Percentiles rank a stretch among this genome's conserved stretches.
Evolutionary conservation across 1,140 invertebrate genomes (phyloP).

Genomic region (Drosophila murphyi): DNA sequence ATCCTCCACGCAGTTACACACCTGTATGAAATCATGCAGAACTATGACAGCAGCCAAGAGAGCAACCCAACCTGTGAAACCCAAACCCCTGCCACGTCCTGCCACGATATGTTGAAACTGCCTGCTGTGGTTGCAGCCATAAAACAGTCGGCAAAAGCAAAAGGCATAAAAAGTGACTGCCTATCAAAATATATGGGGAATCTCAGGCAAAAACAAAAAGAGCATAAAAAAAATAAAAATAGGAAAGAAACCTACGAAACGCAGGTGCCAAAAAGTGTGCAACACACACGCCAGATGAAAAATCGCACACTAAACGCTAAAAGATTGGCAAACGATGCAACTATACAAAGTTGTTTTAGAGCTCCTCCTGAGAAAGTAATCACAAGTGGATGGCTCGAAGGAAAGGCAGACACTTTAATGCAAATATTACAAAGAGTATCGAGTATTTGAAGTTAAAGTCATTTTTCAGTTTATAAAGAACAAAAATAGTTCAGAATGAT

Average conservation of each 20-base stretch:
- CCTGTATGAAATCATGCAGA: conserved; percentile 76
- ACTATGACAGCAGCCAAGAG: conserved; percentile 62
- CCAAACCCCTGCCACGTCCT: not conserved
- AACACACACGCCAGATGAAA: conserved; percentile 64
- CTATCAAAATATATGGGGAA: conserved; percentile 72
- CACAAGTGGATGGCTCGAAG: not conserved
- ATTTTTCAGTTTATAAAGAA: too few species aligned
- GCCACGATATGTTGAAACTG: conserved; percentile 49
- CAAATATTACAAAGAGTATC: not conserved
- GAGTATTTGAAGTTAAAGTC: too few species aligned
- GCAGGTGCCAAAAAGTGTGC: conserved; percentile 77
- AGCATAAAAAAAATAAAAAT: not conserved
- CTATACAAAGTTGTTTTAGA: conserved; percentile 28
- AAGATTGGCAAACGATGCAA: conserved; percentile 61
- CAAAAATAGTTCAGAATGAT: too few species aligned
- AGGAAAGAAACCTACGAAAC: conserved; percentile 21
- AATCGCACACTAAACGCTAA: conserved; percentile 73
- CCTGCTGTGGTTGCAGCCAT: conserved; percentile 77
- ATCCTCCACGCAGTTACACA: conserved; percentile 23
- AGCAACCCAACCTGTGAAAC: conserved; percentile 8
- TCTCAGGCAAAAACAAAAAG: conserved; percentile 51
- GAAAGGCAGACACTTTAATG: not conserved
- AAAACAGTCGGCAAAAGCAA: conserved; percentile 59
- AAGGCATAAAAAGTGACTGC: conserved; percentile 77
- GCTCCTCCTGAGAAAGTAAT: not conserved